These are phyloP conservation scores for Xyrichtys novacula DNA, from an alignment of 2,797 vertebrate species.

Conservation along the genomic window DNA sequence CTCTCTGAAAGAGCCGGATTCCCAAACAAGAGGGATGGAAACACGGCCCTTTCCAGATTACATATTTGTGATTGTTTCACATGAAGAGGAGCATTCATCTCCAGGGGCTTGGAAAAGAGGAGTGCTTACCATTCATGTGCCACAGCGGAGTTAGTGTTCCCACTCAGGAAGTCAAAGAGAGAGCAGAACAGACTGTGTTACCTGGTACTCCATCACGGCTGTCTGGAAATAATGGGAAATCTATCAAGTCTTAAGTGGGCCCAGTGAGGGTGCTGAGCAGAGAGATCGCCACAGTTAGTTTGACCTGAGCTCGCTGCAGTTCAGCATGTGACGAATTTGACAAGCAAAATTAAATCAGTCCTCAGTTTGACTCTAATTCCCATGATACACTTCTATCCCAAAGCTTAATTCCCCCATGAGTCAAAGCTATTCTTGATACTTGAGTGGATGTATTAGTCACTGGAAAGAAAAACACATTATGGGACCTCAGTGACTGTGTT, in stretches of 20 bases:
- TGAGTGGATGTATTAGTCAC: conserved; percentile 17
- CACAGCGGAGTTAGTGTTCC: conserved; percentile 38
- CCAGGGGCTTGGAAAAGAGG: conserved; percentile 37
- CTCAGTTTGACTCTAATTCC: conserved; percentile 11
- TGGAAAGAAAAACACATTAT: conserved; percentile 4
- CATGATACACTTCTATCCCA: conserved; percentile 6
- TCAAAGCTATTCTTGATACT: conserved; percentile 14
- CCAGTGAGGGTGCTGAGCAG: conserved; percentile 40
- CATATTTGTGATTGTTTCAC: conserved; percentile 71
- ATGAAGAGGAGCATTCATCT: conserved; percentile 56
- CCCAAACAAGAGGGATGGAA: conserved; percentile 54
- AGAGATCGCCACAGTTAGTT: conserved; percentile 50
- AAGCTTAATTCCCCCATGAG: conserved; percentile 2
- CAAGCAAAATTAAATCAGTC: conserved; percentile 30
- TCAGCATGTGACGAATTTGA: conserved; percentile 32
- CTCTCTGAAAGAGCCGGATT: conserved; percentile 41
- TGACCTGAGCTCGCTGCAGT: conserved; percentile 50
- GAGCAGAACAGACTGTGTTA: conserved; percentile 49
- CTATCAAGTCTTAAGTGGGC: conserved; percentile 73
- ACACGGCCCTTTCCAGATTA: conserved; percentile 51
- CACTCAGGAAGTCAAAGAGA: conserved; percentile 44
- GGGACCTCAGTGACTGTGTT: conserved; percentile 42
- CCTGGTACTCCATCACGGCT: conserved; percentile 69
- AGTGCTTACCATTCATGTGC: conserved; percentile 38
- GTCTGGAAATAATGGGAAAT: conserved; percentile 76